Evolutionary conservation across 1,140 invertebrate genomes (phyloP).

Genomic region (Formica exsecta): DNA sequence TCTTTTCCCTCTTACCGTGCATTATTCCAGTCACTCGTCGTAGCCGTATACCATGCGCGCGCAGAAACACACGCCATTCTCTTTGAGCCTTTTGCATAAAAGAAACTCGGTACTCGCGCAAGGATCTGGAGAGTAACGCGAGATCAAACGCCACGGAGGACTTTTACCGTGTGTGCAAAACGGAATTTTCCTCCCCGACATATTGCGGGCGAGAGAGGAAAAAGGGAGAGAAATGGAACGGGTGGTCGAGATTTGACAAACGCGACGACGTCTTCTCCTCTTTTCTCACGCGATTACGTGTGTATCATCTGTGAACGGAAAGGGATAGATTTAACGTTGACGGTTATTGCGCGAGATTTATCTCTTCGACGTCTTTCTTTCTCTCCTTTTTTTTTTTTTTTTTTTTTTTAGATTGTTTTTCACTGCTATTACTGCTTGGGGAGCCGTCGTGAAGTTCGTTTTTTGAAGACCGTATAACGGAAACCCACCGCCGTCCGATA

Average conservation of each 20-base stretch:
- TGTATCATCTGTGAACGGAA: slow-evolving; percentile 13
- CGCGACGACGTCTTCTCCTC: not conserved
- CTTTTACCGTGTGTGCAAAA: slow-evolving; percentile 32
- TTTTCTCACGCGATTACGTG: not conserved
- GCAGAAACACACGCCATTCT: slow-evolving; percentile 55
- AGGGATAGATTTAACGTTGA: slow-evolving; percentile 38
- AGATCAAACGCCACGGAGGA: slow-evolving; percentile 67
- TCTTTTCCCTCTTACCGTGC: slow-evolving; percentile 23
- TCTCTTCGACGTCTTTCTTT: not conserved
- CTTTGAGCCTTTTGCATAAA: slow-evolving; percentile 72
- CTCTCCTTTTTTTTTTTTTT: too few relatives aligned
- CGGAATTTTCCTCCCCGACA: slow-evolving; percentile 18
- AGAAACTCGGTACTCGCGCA: slow-evolving; percentile 57
- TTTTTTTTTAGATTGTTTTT: too few relatives aligned
- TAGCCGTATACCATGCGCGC: slow-evolving; percentile 31
- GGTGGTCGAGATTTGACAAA: slow-evolving; percentile 26
- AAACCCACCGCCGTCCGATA: slow-evolving; percentile 26
- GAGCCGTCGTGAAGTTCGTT: slow-evolving; percentile 45
- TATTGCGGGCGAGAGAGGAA: not conserved
- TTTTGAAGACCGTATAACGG: not conserved
- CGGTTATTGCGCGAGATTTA: slow-evolving; percentile 44
- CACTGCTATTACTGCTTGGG: too few relatives aligned
- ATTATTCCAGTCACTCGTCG: slow-evolving; percentile 73
- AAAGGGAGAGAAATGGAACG: not conserved
- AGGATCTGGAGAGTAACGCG: slow-evolving; percentile 53